Conservation (phyloP, 2,797 vertebrate genomes). For the Acanthurus leucopareius region DNA sequence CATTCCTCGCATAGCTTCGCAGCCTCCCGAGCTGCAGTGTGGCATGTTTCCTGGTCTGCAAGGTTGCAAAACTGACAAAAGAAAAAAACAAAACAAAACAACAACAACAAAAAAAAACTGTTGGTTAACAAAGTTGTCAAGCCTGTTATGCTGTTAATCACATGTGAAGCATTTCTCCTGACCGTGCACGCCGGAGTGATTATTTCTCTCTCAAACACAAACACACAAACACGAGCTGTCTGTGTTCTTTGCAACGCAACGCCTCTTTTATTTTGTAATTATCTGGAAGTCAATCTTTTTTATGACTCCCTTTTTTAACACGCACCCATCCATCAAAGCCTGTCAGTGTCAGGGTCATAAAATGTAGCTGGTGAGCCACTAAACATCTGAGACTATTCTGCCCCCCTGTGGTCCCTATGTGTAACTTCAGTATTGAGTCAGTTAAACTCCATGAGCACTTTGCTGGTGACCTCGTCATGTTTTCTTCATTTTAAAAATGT, state of each 20-base stretch:
- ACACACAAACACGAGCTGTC: neutral
- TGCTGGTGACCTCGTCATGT: too few relatives aligned
- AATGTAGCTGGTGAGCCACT: neutral
- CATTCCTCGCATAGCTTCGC: conserved; percentile 80
- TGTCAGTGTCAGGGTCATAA: conserved; percentile 37
- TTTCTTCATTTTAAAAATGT: too few relatives aligned
- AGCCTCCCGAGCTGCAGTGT: conserved; percentile 51
- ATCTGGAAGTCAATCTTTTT: conserved; percentile 32
- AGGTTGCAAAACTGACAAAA: conserved; percentile 57
- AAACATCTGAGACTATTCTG: conserved; percentile 39
- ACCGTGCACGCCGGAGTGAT: neutral
- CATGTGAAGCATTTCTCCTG: neutral
- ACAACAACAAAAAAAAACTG: neutral
- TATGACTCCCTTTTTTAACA: neutral
- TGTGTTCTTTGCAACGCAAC: neutral
- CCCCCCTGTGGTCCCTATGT: conserved; percentile 52
- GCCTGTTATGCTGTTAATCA: conserved; percentile 62
- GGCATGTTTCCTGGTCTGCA: conserved; percentile 34
- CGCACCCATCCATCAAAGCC: conserved; percentile 29
- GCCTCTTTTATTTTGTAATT: conserved; percentile 15
- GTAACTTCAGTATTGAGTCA: neutral
- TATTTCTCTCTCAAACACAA: neutral
- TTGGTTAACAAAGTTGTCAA: conserved; percentile 54
- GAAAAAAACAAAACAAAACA: too few relatives aligned
- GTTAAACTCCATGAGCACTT: too few relatives aligned